Percentiles rank a stretch among this genome's conserved stretches.
These are phyloP conservation scores for Homarus gammarus DNA, from an alignment of 2,888 invertebrate genomes.

Conservation along the genomic window DNA sequence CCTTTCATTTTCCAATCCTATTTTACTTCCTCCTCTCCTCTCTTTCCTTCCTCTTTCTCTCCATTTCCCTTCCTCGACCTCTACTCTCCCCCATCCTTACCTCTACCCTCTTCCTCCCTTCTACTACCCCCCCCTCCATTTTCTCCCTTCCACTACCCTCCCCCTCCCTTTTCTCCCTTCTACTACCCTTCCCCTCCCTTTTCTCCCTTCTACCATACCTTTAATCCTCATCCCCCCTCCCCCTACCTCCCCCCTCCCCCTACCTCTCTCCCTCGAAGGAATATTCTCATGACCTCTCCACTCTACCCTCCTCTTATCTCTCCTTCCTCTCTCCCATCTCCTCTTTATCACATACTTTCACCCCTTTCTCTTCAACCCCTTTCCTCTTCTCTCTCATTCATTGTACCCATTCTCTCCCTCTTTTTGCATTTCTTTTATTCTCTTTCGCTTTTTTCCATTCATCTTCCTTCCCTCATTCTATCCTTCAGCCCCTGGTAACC, in stretches of 20 bases:
- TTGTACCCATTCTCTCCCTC: too few species aligned
- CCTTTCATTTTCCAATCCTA: neutral
- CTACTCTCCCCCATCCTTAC: neutral
- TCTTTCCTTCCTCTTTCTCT: neutral
- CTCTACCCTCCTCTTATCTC: too few species aligned
- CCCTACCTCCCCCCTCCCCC: neutral
- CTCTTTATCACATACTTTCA: too few species aligned
- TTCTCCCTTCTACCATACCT: neutral
- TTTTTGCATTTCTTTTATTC: too few species aligned
- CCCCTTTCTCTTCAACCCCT: too few species aligned
- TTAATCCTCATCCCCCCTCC: neutral
- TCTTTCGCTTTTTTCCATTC: too few species aligned
- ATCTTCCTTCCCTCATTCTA: too few species aligned
- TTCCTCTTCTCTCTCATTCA: too few species aligned
- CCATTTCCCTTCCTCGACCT: neutral
- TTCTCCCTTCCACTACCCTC: neutral
- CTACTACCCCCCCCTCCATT: neutral
- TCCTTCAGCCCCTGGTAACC: too few species aligned
- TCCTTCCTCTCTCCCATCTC: too few species aligned
- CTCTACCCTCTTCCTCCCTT: neutral
- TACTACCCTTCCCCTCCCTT: neutral
- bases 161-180: neutral
- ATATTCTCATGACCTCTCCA: too few species aligned
- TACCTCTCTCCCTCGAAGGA: too few species aligned
- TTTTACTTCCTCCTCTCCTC: neutral